Percentiles rank a stretch among this genome's conserved stretches.
phyloP scores from a whole-genome alignment of 2,797 vertebrate genomes.

The Hyperoplus immaculatus region DNA sequence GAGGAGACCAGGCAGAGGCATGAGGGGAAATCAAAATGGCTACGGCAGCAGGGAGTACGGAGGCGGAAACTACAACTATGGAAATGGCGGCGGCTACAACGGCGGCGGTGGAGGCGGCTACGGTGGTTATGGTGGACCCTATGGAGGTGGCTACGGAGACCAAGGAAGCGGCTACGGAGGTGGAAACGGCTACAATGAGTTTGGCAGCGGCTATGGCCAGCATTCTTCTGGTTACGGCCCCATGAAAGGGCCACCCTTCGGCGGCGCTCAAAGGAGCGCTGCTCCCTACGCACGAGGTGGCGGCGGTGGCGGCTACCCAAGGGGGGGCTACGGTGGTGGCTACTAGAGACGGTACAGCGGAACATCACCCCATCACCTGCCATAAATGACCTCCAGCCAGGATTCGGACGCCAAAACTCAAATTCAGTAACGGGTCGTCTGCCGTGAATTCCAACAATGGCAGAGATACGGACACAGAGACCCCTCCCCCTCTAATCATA shows the following conservation, averaged over 20 bases:
- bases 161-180: conserved; percentile 92
- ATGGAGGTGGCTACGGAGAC: conserved; percentile 83
- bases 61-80: conserved; percentile 88
- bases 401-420: conserved; percentile 72
- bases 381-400: conserved; percentile 56
- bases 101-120: conserved; percentile 77
- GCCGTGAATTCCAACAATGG: conserved; percentile 75
- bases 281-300: conserved; percentile 90
- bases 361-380: conserved; percentile 38
- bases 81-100: conserved; percentile 89
- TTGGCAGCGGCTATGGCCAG: conserved; percentile 94
- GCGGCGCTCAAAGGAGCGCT: conserved; percentile 85
- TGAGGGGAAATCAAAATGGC: conserved; percentile 90
- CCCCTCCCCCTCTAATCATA: conserved; percentile 72
- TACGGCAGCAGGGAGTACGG: conserved; percentile 84
- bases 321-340: too few relatives aligned
- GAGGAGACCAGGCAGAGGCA: conserved; percentile 87
- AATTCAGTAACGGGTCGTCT: conserved; percentile 76
- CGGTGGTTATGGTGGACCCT: conserved; percentile 75
- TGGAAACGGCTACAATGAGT: conserved; percentile 93
- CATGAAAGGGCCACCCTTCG: conserved; percentile 90
- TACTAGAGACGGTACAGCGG: conserved; percentile 31
- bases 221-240: conserved; percentile 94
- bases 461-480: conserved; percentile 81
- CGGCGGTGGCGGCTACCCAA: conserved; percentile 86